A percentile compares a stretch with the other conserved stretches of the same genome.
Conservation (phyloP, 2,797 vertebrate species). For the Anisognathus igniventris region DNA sequence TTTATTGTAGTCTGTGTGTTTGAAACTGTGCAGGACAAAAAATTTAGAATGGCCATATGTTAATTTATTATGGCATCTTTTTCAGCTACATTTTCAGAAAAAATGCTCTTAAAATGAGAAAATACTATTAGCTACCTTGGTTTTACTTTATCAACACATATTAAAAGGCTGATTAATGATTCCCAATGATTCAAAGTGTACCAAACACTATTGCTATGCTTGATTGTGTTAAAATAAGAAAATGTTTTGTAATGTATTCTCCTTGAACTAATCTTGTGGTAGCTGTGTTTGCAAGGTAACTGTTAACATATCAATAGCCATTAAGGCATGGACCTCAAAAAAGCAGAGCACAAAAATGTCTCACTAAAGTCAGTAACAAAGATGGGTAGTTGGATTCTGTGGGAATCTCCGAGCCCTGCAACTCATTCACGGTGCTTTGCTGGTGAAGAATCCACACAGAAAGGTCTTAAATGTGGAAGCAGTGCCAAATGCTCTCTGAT, state of each 20-base stretch:
- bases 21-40: background rate
- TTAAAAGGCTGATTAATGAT: background rate
- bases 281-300: background rate
- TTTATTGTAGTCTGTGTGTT: background rate
- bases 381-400: background rate
- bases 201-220: background rate
- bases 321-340: background rate
- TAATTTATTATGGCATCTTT: background rate
- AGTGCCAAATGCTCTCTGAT: background rate
- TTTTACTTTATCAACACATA: background rate
- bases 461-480: background rate
- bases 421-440: background rate
- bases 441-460: background rate
- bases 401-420: background rate
- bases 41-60: fast-evolving
- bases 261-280: background rate
- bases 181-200: background rate
- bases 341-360: background rate
- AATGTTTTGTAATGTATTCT: background rate
- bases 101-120: background rate
- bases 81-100: background rate
- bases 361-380: background rate
- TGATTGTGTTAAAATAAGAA: background rate
- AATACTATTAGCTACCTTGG: background rate
- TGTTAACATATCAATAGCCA: background rate